phyloP scores from a whole-genome alignment of 1,140 invertebrate species.

The Papilio polyxenes region DNA sequence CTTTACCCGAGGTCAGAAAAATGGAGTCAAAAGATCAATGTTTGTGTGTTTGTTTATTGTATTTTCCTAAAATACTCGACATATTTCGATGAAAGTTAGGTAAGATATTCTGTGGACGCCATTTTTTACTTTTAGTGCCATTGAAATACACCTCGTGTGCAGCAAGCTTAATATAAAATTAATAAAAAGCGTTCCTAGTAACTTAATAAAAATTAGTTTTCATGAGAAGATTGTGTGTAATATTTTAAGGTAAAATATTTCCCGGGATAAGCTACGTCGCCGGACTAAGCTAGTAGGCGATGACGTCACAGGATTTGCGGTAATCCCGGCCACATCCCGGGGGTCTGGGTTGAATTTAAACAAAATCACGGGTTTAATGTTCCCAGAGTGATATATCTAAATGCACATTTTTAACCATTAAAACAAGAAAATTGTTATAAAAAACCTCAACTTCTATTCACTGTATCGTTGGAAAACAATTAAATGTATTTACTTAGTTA shows the following conservation, averaged over 20 bases:
- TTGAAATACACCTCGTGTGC: too few species aligned
- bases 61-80: too few species aligned
- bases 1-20: too few species aligned
- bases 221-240: conserved; percentile 24
- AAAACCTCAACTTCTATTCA: background rate
- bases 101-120: too few species aligned
- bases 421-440: too few species aligned
- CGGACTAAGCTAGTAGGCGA: conserved; percentile 44
- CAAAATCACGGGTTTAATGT: conserved; percentile 49
- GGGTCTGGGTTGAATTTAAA: conserved; percentile 54
- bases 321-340: conserved; percentile 50
- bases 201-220: conserved; percentile 14
- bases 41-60: too few species aligned
- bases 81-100: too few species aligned
- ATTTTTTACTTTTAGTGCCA: too few species aligned
- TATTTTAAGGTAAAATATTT: conserved; percentile 54
- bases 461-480: background rate
- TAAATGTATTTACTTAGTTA: background rate
- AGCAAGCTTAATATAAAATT: too few species aligned
- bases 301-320: conserved; percentile 52
- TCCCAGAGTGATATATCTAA: conserved; percentile 48
- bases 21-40: too few species aligned
- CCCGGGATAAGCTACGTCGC: conserved; percentile 48
- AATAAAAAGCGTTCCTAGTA: background rate
- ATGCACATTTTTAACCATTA: conserved; percentile 41